Evolutionary conservation across 2,888 invertebrate genomes (phyloP), one percentile per base, ranked within the genome.

Genomic region (Oxyteleia sp.): DNA sequence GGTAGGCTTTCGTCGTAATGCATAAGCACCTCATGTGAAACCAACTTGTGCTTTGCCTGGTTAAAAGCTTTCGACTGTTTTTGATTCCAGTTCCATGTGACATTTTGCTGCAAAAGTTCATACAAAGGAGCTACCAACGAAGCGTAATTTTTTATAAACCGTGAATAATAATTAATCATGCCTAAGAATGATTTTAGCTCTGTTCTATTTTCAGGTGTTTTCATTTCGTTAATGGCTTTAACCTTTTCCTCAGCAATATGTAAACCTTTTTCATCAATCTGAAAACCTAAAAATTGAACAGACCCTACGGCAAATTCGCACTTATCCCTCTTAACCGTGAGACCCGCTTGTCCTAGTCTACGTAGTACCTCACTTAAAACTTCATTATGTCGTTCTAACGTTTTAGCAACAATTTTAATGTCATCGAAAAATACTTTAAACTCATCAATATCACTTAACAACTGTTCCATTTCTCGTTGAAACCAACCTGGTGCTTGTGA

Each of bases 401-500:
- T 78, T 16, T 35, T 74, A n/a, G 85, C 89, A 10, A 87, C 86
- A 0, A 90, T 81, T 11, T 91, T 82, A 20, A 88, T 87, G 64
- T 92, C 91, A 69, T 91, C 91, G 7, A 88, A 57, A 80, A 84
- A 89, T 43, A 72, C 47, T 3, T 81, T 74, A 0, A 86, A 84
- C 1, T 85, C 84, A 1, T 69, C 41, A n/a, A 89, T 84, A 5
- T 87, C 89, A 26, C 69, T 29, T 23, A 91, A 76, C 18, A 91
- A 68, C 8, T 87, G 84, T 71, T 92, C 91, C 83, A 91, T 88
- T 15, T 88, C 84, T 75, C 85, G 82, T 63, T 92, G 91, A 76
- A 92, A 92, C 83, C 92, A 91, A 4, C 90, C 89, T 11, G 91
- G 90, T 0, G 92, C 91, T 18, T 90, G 89, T 13, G 91, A 90